Percentiles rank a stretch among this genome's conserved stretches.
phyloP scores from a whole-genome alignment of 2,113 vertebrate species.

The Meriones unguiculatus region DNA sequence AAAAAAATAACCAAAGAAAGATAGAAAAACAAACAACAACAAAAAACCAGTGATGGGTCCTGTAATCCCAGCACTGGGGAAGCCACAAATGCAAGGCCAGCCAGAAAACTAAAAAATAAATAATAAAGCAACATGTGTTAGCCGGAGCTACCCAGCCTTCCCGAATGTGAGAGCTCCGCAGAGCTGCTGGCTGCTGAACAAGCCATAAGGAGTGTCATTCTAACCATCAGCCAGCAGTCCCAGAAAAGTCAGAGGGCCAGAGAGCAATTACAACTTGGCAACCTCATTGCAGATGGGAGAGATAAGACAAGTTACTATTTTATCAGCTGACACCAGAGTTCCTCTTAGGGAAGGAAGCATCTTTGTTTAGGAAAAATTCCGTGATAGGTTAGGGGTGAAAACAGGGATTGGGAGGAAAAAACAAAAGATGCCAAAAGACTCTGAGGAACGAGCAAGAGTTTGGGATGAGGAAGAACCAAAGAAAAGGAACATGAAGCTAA shows the following conservation, averaged over 20 bases:
- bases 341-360: constrained; percentile 72
- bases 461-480: background rate
- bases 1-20: background rate
- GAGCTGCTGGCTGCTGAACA: background rate
- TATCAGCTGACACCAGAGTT: constrained; percentile 72
- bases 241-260: background rate
- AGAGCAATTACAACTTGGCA: constrained; percentile 15
- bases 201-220: background rate
- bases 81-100: background rate
- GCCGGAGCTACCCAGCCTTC: background rate
- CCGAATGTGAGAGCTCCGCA: background rate
- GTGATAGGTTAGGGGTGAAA: constrained; percentile 32
- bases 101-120: background rate
- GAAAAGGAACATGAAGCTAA: background rate
- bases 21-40: background rate
- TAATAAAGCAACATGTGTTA: background rate
- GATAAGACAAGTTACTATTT: constrained; percentile 57
- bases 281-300: background rate
- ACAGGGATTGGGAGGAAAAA: constrained; percentile 24
- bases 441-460: background rate
- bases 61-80: background rate
- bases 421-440: constrained; percentile 28
- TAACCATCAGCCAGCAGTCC: background rate
- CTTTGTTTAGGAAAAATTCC: constrained; percentile 75
- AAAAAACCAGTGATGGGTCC: background rate